phyloP scores from a whole-genome alignment of 2,113 vertebrate species.

The Phaetusa simplex region DNA sequence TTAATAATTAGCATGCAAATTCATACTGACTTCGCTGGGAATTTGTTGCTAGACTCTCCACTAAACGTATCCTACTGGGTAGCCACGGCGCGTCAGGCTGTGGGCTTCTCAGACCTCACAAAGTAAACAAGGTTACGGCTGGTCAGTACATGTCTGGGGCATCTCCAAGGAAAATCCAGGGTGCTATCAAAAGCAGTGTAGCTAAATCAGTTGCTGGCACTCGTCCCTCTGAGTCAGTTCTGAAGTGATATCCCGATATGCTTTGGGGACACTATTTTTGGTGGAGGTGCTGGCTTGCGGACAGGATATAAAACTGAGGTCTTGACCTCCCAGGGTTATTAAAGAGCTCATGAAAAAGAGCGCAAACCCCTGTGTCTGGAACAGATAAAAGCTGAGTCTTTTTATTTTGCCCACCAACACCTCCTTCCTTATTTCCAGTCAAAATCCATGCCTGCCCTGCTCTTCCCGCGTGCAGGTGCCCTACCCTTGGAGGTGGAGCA shows the following conservation, averaged over 20 bases:
- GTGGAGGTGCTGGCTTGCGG: slow-evolving; percentile 51
- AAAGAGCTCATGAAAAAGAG: slow-evolving; percentile 35
- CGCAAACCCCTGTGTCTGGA: background rate
- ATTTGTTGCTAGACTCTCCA: slow-evolving; percentile 16
- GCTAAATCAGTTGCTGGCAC: slow-evolving; percentile 63
- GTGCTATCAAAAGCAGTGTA: slow-evolving; percentile 50
- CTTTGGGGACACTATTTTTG: slow-evolving; percentile 66
- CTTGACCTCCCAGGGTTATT: slow-evolving; percentile 52
- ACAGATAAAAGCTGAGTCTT: background rate
- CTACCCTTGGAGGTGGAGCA: background rate
- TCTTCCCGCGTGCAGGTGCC: background rate
- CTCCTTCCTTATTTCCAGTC: background rate
- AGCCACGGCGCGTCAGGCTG: slow-evolving; percentile 23
- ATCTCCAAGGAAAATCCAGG: slow-evolving; percentile 70
- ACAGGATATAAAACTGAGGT: slow-evolving; percentile 59
- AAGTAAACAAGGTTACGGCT: slow-evolving; percentile 63
- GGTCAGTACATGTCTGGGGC: slow-evolving; percentile 63
- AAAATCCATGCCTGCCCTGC: background rate
- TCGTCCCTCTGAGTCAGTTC: slow-evolving; percentile 58
- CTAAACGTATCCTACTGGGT: slow-evolving; percentile 25
- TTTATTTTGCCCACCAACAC: background rate
- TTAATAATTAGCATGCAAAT: background rate
- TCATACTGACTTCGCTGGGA: slow-evolving; percentile 10
- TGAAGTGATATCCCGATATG: slow-evolving; percentile 60
- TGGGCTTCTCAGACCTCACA: slow-evolving; percentile 51